These are phyloP conservation scores for Mesoligia furuncula DNA, from an alignment of 2,888 invertebrate species.

Conservation along the genomic window DNA sequence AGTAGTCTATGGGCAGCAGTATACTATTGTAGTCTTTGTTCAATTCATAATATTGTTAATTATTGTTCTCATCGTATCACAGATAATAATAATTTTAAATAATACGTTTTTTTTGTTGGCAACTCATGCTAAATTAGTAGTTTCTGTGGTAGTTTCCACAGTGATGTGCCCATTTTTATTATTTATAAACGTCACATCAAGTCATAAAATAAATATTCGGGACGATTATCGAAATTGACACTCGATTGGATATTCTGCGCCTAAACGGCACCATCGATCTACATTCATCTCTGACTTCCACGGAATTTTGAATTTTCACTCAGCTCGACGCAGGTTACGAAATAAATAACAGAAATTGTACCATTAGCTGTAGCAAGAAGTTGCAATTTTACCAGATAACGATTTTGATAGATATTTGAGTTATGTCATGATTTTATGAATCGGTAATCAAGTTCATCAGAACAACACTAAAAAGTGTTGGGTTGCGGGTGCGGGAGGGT, in stretches of 20 bases:
- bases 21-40: too few relatives aligned
- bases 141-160: neutral
- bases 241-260: too few relatives aligned
- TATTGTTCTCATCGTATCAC: too few relatives aligned
- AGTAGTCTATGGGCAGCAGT: too few relatives aligned
- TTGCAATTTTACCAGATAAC: neutral
- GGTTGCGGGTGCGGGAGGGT: slow-evolving; percentile 56
- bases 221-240: neutral
- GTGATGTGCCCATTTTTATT: slow-evolving; percentile 4
- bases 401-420: neutral
- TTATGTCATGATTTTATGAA: neutral
- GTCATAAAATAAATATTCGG: too few relatives aligned
- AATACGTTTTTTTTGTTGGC: neutral
- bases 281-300: neutral
- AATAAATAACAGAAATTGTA: neutral
- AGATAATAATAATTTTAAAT: too few relatives aligned
- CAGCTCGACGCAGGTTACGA: neutral
- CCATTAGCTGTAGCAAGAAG: neutral
- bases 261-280: neutral
- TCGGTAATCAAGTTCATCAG: slow-evolving; percentile 11
- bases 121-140: neutral
- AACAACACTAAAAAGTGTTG: slow-evolving; percentile 46
- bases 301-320: neutral
- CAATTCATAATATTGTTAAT: too few relatives aligned
- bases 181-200: neutral